Evolutionary conservation across 2,888 invertebrate species (phyloP), one percentile per base, ranked within the genome.

Genomic region (Myathropa florea): DNA sequence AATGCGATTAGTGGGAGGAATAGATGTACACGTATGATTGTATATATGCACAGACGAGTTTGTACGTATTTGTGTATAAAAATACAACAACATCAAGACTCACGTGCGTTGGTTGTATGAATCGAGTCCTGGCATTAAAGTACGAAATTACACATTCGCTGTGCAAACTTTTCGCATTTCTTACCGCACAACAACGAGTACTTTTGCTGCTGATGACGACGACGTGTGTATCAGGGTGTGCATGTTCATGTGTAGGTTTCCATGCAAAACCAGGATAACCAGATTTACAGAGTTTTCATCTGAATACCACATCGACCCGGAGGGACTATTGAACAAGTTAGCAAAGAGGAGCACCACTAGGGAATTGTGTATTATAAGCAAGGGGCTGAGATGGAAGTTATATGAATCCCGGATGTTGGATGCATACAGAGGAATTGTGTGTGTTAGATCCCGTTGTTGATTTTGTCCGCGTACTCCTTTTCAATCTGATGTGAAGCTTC

Each of bases 111-210:
- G 70, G 59, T 79, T 55, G 18, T 57, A 60, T 39, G 26, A n/a
- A 57, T 46, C 53, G 70, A 46, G 86, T 83, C 71, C 73, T 75
- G 60, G 86, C 57, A 82, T 78, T 77, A 72, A 59, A 71, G 70
- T 70, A 71, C 59, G 75, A 86, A 86, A 86, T 86, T 86, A 86
- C 86, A 86, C 79, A 86, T 86, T 86, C 86, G 86, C 71, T 83
- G 86, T 86, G 86, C 86, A 86, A 86, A 86, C 86, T 86, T 86
- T 86, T 86, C 86, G 78, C 86, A 86, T 86, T 86, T 83, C 86
- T 86, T 86, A 86, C 86, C 86, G 64, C 86, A 86, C 78, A 86
- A 86, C 86, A 86, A 73, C 82, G 65, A 79, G 73, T 79, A 76
- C 79, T 80, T 76, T 79, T 30, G 33, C 78, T 68, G 71, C 53